Evolutionary conservation across 1,140 invertebrate genomes (phyloP).

Genomic region (Drosophila willistoni): DNA sequence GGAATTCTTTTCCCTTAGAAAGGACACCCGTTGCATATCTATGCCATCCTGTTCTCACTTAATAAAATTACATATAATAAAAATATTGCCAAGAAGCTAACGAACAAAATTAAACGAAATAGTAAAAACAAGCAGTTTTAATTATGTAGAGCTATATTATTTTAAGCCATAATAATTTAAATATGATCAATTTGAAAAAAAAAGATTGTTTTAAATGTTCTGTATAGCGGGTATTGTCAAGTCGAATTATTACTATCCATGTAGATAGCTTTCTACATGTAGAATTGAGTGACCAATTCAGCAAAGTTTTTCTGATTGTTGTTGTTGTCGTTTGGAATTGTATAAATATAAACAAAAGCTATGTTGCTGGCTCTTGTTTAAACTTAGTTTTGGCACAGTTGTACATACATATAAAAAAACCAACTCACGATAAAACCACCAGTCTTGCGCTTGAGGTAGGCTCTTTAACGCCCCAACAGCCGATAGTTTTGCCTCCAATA

Average conservation of each 20-base stretch:
- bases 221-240: neutral
- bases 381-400: constrained; percentile 24
- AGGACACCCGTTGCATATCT: too few species aligned
- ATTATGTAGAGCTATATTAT: neutral
- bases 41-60: too few species aligned
- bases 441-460: constrained; percentile 55
- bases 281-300: neutral
- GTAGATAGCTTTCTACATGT: constrained; percentile 7
- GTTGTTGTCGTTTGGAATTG: constrained; percentile 28
- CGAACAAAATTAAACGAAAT: constrained; percentile 11
- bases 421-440: constrained; percentile 22
- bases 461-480: neutral
- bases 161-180: neutral
- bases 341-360: constrained; percentile 43
- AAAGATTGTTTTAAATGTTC: neutral
- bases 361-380: constrained; percentile 24
- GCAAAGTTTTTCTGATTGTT: constrained; percentile 10
- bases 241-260: neutral
- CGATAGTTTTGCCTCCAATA: neutral
- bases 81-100: constrained; percentile 7
- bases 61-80: too few species aligned
- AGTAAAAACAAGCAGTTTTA: neutral
- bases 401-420: constrained; percentile 38
- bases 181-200: neutral
- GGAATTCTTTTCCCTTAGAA: constrained; percentile 19